A percentile compares a stretch with the other conserved stretches of the same genome.
These are phyloP conservation scores for Leptothorax acervorum DNA, from an alignment of 2,888 invertebrate species.

Conservation along the genomic window DNA sequence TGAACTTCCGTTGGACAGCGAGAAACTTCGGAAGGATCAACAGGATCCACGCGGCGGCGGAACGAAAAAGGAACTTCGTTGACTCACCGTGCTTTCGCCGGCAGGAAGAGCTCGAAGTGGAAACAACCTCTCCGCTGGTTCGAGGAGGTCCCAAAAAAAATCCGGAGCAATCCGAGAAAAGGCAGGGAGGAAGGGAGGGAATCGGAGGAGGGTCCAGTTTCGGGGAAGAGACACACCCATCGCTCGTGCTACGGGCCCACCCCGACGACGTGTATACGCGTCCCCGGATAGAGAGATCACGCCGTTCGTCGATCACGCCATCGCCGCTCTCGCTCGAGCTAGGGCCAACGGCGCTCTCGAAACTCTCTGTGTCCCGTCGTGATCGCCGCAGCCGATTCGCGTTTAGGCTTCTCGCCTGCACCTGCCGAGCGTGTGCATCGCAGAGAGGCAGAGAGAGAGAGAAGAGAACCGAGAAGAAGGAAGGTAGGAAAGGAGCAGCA, in stretches of 20 bases:
- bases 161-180: neutral
- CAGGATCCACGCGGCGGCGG: slow-evolving; percentile 6
- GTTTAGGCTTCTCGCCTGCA: slow-evolving; percentile 29
- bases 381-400: slow-evolving; percentile 25
- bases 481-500: neutral
- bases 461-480: neutral
- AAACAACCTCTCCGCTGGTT: neutral
- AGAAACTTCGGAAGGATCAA: slow-evolving; percentile 23
- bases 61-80: neutral
- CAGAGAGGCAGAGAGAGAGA: too few species aligned
- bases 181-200: neutral
- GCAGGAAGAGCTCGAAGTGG: slow-evolving; percentile 20
- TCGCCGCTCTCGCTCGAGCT: neutral
- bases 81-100: neutral
- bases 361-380: neutral
- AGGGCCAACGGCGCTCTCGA: slow-evolving; percentile 18
- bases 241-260: slow-evolving; percentile 33
- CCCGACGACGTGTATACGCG: slow-evolving; percentile 27
- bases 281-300: slow-evolving; percentile 48
- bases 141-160: neutral
- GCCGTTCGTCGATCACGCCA: slow-evolving; percentile 44
- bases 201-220: slow-evolving; percentile 12
- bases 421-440: slow-evolving; percentile 18
- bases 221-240: slow-evolving; percentile 49
- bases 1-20: slow-evolving; percentile 5